Percentiles rank a stretch among this genome's conserved stretches.
Evolutionary conservation across 2,113 vertebrate species (phyloP).

Genomic region (Ptychochromis oligacanthus): DNA sequence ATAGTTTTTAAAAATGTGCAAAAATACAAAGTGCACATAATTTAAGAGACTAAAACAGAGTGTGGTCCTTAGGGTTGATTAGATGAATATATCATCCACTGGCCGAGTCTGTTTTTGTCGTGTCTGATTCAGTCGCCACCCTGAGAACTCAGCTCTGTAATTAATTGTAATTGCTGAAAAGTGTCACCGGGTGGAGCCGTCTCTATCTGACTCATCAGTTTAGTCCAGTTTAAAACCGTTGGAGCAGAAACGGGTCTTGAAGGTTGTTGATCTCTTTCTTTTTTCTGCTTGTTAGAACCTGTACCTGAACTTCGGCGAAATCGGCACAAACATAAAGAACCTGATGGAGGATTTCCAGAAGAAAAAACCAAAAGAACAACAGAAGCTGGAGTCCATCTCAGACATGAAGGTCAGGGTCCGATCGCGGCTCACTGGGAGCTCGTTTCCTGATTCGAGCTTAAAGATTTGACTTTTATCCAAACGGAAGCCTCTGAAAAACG

Average conservation of each 20-base stretch:
- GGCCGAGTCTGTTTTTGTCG: no score
- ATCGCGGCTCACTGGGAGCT: background rate
- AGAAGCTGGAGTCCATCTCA: conserved; percentile 94
- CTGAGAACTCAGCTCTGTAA: no score
- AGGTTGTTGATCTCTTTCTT: background rate
- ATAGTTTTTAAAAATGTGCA: no score
- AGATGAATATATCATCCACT: no score
- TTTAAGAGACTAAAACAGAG: no score
- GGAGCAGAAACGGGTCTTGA: background rate
- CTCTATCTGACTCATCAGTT: background rate
- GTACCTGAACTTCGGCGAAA: conserved; percentile 98
- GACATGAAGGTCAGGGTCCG: conserved; percentile 90
- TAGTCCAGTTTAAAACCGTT: background rate
- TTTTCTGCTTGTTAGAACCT: conserved; percentile 84
- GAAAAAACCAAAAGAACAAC: conserved; percentile 93
- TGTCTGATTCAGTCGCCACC: no score
- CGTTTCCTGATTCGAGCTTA: background rate
- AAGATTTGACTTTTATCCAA: background rate
- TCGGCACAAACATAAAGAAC: conserved; percentile 97
- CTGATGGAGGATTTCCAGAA: conserved; percentile 99
- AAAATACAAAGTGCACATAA: no score
- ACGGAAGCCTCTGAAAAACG: background rate
- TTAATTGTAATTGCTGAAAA: no score
- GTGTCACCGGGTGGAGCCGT: no score
- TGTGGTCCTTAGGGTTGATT: no score